phyloP scores from a whole-genome alignment of 2,797 vertebrate species.

The Bucorvus abyssinicus region DNA sequence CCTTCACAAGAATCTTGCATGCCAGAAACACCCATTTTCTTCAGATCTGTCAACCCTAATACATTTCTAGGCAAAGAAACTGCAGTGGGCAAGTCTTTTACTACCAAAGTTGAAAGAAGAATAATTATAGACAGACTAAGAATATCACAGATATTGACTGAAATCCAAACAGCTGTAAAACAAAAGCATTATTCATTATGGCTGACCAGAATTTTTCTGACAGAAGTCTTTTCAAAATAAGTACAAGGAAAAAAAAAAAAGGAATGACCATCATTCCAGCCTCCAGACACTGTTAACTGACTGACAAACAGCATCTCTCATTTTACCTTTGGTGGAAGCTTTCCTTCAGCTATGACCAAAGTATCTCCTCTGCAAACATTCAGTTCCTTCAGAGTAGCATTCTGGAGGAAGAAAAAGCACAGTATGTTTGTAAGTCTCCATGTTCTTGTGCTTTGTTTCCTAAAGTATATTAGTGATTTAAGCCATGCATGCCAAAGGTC shows the following conservation, averaged over 20 bases:
- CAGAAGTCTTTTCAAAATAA: background rate
- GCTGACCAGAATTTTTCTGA: background rate
- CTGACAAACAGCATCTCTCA: fast-evolving
- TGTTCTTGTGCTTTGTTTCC: background rate
- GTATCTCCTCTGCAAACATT: conserved; percentile 87
- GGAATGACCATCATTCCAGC: background rate
- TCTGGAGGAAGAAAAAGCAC: conserved; percentile 71
- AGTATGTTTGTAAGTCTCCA: fast-evolving
- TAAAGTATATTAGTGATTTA: background rate
- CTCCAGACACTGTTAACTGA: background rate
- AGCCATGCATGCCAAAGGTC: background rate
- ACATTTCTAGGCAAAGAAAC: background rate
- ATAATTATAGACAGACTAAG: background rate
- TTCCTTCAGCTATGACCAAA: conserved; percentile 87
- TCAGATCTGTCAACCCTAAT: background rate
- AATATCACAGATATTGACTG: background rate
- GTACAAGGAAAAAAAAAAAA: background rate
- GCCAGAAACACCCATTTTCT: background rate
- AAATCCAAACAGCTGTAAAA: background rate
- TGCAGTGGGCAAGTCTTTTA: background rate
- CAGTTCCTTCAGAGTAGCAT: conserved; percentile 82
- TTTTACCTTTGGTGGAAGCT: conserved; percentile 85
- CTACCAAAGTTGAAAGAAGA: background rate
- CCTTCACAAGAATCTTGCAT: background rate
- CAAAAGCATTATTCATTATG: background rate